Evolutionary conservation across 2,888 invertebrate species (phyloP).

Genomic region (Noctuana brunneofusca): DNA sequence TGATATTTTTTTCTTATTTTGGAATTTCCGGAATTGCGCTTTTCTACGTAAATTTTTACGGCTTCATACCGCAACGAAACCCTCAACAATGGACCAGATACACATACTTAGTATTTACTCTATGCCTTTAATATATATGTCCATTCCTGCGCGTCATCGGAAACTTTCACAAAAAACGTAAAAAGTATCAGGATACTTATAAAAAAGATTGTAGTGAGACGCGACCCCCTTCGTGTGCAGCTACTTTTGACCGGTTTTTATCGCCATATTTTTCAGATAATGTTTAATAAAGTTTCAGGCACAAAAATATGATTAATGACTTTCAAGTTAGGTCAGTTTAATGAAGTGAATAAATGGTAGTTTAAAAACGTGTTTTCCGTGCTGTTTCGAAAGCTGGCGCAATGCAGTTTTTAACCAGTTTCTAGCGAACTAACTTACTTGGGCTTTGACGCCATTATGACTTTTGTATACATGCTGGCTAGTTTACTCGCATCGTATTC

Average conservation of each 20-base stretch:
- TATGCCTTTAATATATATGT: too few species aligned
- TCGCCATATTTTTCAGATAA: not conserved
- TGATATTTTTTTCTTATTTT: too few species aligned
- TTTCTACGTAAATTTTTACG: too few species aligned
- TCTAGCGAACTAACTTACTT: conserved; percentile 41
- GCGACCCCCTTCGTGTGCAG: not conserved
- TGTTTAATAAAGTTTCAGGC: not conserved
- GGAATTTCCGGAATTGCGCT: too few species aligned
- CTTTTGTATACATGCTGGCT: conserved; percentile 16
- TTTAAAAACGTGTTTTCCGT: conserved; percentile 47
- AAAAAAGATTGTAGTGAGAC: not conserved
- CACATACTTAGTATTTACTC: too few species aligned
- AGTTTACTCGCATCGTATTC: conserved; percentile 17
- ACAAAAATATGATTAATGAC: conserved; percentile 24
- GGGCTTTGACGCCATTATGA: conserved; percentile 25
- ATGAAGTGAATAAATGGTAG: conserved; percentile 41
- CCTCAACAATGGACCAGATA: too few species aligned
- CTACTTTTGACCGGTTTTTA: not conserved
- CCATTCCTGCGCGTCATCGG: too few species aligned
- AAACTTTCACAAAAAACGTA: too few species aligned
- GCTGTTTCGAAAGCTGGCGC: conserved; percentile 64
- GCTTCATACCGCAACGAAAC: too few species aligned
- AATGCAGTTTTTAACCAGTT: conserved; percentile 62
- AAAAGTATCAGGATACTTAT: too few species aligned
- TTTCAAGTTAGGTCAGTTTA: conserved; percentile 33